Evolutionary conservation across 2,888 invertebrate species (phyloP), one percentile per base, ranked within the genome.

Genomic region (Apoda limacodes): DNA sequence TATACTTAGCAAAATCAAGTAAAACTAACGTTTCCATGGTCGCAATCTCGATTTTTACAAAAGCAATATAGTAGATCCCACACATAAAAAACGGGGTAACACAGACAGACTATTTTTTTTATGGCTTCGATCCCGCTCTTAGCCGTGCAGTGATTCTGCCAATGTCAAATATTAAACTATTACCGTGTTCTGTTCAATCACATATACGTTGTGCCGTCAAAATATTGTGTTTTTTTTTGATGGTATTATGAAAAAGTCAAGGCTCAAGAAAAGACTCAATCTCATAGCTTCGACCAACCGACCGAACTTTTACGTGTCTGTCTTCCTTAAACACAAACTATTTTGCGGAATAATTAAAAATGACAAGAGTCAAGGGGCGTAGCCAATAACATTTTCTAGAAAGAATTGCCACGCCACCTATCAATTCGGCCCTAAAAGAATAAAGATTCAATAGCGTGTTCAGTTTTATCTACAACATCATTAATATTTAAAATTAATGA

Each of bases 261-360:
- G 23, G 23, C 23, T 23, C 23, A 23, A 23, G 23, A 23, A 23
- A 23, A 23, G 7, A 23, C 23, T 23, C 23, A 23, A 23, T 23
- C 12, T 23, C 23, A 23, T 23, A 23, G 23, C 23, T 23, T 9
- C 4, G 23, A 23, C 4, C 23, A 13, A 23, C 23, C 23, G 23
- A 23, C 23, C 23, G 13, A 23, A 23, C 23, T 23, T 23, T 23
- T 23, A 10, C 23, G 23, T n/a, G n/a, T n/a, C n/a, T 23, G 23
- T 23, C 23, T 9, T 13, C 23, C 23, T 23, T 11, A 23, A 9
- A 23, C 23, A 23, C 23, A 23, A 13, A 23, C n/a, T n/a, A n/a
- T n/a, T n/a, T n/a, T n/a, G n/a, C n/a, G n/a, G n/a, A n/a, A n/a
- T n/a, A n/a, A n/a, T n/a, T n/a, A n/a, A n/a, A n/a, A n/a, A n/a